Percentiles rank a stretch among this genome's conserved stretches.
Conservation (phyloP, 2,797 vertebrate species). For the Lemur catta region DNA sequence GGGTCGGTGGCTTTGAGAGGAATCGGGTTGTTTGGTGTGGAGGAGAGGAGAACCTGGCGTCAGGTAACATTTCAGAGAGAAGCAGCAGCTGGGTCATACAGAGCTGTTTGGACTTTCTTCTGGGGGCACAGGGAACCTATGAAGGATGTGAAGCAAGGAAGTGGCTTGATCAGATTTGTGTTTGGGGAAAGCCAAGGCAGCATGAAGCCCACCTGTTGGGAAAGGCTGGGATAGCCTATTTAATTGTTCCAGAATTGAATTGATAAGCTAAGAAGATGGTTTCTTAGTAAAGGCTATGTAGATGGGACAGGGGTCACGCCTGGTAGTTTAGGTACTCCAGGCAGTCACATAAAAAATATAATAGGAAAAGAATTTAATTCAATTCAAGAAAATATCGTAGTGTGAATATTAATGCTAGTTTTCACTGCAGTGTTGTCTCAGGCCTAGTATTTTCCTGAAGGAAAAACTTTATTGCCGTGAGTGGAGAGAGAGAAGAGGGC, state of each 20-base stretch:
- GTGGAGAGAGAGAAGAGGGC: not conserved
- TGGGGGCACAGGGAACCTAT: rapidly evolving
- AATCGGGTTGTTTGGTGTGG: too few species aligned
- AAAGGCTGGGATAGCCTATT: not conserved
- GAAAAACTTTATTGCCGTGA: not conserved
- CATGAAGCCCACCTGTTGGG: not conserved
- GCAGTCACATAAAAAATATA: not conserved
- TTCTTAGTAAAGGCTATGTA: not conserved
- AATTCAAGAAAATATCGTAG: not conserved
- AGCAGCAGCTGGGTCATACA: not conserved
- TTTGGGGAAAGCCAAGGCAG: not conserved
- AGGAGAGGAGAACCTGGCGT: not conserved
- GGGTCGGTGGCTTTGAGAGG: not conserved
- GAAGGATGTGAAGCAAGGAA: not conserved
- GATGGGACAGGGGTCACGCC: not conserved
- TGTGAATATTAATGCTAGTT: not conserved
- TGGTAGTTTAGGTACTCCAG: not conserved
- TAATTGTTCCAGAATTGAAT: not conserved
- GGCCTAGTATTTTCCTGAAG: slow-evolving; percentile 16
- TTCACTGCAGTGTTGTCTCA: not conserved
- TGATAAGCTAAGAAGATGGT: not conserved
- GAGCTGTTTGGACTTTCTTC: not conserved
- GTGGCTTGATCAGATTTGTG: not conserved
- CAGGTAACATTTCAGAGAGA: not conserved
- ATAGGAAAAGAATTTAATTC: not conserved